Base-by-base conservation (phyloP, 64 coral and sea anemone genomes). In the Montipora capricornis region DNA sequence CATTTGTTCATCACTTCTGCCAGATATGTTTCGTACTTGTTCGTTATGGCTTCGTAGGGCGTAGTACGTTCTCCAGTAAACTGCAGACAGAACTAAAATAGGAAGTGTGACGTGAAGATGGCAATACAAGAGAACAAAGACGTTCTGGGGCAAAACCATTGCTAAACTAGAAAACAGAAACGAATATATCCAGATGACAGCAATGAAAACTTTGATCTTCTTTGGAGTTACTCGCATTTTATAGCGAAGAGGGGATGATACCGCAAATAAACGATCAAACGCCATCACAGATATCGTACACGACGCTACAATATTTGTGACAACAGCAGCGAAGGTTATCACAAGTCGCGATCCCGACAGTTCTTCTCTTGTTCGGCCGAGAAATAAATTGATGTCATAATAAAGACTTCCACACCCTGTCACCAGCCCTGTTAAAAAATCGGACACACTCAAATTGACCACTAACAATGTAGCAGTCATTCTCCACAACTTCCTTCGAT, bases 71-170 rank as follows among this genome's bases (percentile, higher is more conserved):
- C 49, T 78, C 76, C 76, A 78, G 16, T 78, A 78, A 19, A 78
- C 47, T 17, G 49, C 4, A 47, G 76, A 46, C 14, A 78, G 15
- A 4, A 50, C 76, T 19, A 78, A 50, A 6, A 78, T 17, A 16
- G 76, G 76, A 17, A 78, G 47, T 49, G 76, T 19, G 12, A 78
- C 76, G 19, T 78, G 76, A n/a, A 78, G 76, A 78, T 78, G 76
- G 15, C 45, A 49, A 46, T 78, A 78, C 76, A 78, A 1, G 5
- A 78, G 45, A 49, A 78, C 76, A 49, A 78, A 78, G 1, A 49
- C 76, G 6, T 37, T 78, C 4, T 48, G 46, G 2, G 76, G 46
- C 76, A 78, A 17, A 2, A 78, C 44, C 45, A 19, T 16, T 1
- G 76, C 76, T 49, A 78, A 49, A 51, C 76, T 16, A n/a, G 76